Percentiles rank a stretch among this genome's conserved stretches.
Conservation (phyloP, 2,797 vertebrate genomes). For the Ammospiza maritima region DNA sequence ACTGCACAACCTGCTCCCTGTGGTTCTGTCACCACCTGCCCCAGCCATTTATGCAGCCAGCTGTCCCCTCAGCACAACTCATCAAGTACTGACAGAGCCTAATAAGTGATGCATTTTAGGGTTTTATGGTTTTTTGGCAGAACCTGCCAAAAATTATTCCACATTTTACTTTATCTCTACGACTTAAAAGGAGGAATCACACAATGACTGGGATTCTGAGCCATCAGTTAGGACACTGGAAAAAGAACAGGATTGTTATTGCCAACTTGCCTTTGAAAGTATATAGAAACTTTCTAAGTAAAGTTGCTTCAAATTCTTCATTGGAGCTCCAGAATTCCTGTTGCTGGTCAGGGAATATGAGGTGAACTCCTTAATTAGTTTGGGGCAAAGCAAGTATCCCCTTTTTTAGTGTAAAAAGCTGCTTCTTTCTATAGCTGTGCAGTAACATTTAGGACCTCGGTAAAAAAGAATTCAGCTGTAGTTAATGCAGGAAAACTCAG, state of each 20-base stretch:
- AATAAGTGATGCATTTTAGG: neutral
- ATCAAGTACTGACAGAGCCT: neutral
- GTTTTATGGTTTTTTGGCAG: neutral
- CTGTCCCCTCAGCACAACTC: neutral
- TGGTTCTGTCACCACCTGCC: neutral
- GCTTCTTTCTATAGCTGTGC: neutral
- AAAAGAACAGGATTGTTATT: neutral
- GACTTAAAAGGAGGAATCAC: neutral
- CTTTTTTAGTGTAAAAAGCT: neutral
- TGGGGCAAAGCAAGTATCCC: neutral
- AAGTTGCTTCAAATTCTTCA: neutral
- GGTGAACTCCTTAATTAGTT: neutral
- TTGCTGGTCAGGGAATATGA: neutral
- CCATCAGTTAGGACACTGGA: neutral
- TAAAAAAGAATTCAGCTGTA: neutral
- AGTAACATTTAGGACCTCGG: neutral
- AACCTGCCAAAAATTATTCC: neutral
- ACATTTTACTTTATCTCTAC: neutral
- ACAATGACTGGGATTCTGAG: neutral
- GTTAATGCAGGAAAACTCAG: neutral
- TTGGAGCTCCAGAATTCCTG: neutral
- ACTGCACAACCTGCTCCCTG: neutral
- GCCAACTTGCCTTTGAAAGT: neutral
- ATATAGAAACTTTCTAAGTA: neutral
- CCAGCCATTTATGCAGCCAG: neutral